Conservation (phyloP, 2,888 invertebrate species). For the Eupsilia transversa region DNA sequence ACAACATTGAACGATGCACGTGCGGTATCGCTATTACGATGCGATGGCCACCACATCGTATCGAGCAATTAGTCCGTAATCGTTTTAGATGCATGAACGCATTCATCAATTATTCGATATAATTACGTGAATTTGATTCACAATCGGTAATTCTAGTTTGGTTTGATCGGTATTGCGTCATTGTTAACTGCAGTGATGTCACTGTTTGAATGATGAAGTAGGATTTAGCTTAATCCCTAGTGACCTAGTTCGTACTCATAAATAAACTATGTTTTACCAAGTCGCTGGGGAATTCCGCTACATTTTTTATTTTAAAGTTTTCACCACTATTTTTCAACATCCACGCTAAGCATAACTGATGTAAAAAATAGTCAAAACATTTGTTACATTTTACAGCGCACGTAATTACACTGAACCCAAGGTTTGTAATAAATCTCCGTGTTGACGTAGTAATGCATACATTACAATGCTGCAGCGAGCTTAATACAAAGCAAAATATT, state of each 20-base stretch:
- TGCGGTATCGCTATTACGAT: conserved; percentile 31
- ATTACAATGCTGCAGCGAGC: conserved; percentile 23
- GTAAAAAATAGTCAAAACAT: conserved; percentile 27
- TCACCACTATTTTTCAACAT: conserved; percentile 8
- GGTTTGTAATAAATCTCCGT: conserved; percentile 33
- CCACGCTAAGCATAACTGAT: neutral
- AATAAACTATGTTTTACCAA: conserved; percentile 22
- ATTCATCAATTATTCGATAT: conserved; percentile 60
- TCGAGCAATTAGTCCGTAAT: conserved; percentile 63
- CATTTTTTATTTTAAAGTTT: conserved; percentile 24
- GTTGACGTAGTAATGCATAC: conserved; percentile 42
- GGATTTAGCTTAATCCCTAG: conserved; percentile 43
- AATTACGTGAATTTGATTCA: conserved; percentile 61
- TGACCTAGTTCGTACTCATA: conserved; percentile 45
- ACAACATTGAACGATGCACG: conserved; percentile 35
- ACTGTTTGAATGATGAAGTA: conserved; percentile 36
- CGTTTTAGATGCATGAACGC: conserved; percentile 64
- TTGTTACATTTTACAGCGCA: conserved; percentile 31
- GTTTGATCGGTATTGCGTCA: conserved; percentile 51
- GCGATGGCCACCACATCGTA: conserved; percentile 29
- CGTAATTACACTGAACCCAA: conserved; percentile 23
- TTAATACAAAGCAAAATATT: conserved; percentile 22
- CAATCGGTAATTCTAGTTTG: conserved; percentile 52
- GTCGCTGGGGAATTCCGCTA: conserved; percentile 2
- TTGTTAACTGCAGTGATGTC: conserved; percentile 39